Conservation (phyloP, 2,113 vertebrate species). For the Phrynosoma blainvillii region DNA sequence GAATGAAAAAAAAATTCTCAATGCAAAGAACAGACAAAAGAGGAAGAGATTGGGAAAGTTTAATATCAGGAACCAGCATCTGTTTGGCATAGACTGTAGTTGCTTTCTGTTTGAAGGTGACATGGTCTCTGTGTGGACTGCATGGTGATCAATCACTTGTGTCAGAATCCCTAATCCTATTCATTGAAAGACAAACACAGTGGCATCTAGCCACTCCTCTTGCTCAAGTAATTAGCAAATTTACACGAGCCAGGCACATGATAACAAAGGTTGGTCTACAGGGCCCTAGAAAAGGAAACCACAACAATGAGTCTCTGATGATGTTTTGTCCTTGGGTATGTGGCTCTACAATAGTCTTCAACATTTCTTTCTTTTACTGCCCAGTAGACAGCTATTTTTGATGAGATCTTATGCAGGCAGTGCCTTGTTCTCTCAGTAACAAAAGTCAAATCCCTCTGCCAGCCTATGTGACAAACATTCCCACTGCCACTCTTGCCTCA, state of each 20-base stretch:
- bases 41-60: constrained; percentile 58
- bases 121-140: constrained; percentile 88
- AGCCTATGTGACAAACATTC: too few species aligned
- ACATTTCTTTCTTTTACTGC: background rate
- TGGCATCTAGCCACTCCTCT: constrained; percentile 86
- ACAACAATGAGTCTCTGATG: background rate
- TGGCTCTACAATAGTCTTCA: background rate
- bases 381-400: background rate
- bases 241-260: constrained; percentile 72
- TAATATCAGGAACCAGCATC: constrained; percentile 82
- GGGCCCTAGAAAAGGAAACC: constrained; percentile 57
- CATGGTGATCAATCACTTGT: constrained; percentile 94
- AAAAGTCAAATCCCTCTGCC: background rate
- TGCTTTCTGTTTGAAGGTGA: constrained; percentile 86
- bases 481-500: too few species aligned
- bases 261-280: constrained; percentile 12
- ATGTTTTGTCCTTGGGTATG: background rate
- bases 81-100: constrained; percentile 92
- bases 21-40: constrained; percentile 42
- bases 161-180: constrained; percentile 95
- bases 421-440: background rate
- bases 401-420: background rate
- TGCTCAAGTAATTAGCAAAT: constrained; percentile 79
- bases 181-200: constrained; percentile 93
- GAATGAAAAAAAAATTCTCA: fast-evolving